A percentile compares a stretch with the other conserved stretches of the same genome.
phyloP scores from a whole-genome alignment of 1,140 invertebrate species.

The Drosophila ficusphila region DNA sequence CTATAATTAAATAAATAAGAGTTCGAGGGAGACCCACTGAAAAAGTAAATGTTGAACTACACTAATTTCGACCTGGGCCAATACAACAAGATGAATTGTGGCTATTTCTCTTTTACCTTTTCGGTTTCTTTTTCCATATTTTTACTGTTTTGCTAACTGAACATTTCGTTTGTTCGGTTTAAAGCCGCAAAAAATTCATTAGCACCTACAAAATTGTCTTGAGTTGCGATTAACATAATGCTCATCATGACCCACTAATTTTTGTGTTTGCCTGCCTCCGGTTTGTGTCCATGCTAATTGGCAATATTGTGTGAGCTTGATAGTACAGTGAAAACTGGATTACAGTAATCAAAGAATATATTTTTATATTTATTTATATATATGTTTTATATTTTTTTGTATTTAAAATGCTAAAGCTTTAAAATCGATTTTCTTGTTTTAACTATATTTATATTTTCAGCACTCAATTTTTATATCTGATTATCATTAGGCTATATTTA shows the following conservation, averaged over 20 bases:
- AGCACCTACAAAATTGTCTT: slow-evolving; percentile 56
- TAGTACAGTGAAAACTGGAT: slow-evolving; percentile 13
- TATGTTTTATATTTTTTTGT: slow-evolving; percentile 1
- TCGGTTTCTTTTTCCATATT: slow-evolving; percentile 33
- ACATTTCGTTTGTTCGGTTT: slow-evolving; percentile 15
- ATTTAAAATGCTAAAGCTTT: no score
- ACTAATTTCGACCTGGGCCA: slow-evolving; percentile 43
- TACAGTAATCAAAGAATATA: not conserved
- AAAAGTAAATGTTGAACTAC: slow-evolving; percentile 23
- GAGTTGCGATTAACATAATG: slow-evolving; percentile 38
- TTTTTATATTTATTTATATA: slow-evolving; percentile 9
- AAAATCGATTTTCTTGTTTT: no score
- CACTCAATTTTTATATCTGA: not conserved
- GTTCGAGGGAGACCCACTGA: not conserved
- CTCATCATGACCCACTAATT: slow-evolving; percentile 74
- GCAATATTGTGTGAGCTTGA: not conserved
- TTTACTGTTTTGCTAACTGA: slow-evolving; percentile 67
- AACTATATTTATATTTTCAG: not conserved
- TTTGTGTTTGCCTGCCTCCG: slow-evolving; percentile 42
- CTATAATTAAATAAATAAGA: slow-evolving; percentile 59
- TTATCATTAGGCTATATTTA: not conserved
- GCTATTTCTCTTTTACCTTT: not conserved
- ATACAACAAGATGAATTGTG: slow-evolving; percentile 30
- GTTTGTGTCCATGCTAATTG: slow-evolving; percentile 73
- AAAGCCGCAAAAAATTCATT: slow-evolving; percentile 54